These are phyloP conservation scores for Nebria brevicollis DNA, from an alignment of 2,888 invertebrate genomes.

Conservation along the genomic window DNA sequence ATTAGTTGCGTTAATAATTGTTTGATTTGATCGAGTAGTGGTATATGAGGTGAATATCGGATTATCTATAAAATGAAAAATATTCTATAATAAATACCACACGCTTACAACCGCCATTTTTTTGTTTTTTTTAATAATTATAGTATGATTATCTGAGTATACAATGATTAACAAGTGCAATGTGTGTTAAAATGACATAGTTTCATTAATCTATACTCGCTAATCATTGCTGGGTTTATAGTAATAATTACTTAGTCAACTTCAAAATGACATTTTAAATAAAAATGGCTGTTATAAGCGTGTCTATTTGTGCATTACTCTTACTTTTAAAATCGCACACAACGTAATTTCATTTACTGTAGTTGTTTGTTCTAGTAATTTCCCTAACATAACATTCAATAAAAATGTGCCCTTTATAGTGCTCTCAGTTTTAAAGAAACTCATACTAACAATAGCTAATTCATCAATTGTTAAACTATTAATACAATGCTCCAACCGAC, in stretches of 20 bases:
- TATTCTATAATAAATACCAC: constrained; percentile 7
- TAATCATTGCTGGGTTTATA: too few relatives aligned
- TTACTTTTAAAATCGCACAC: constrained; percentile 72
- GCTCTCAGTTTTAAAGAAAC: constrained; percentile 80
- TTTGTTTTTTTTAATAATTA: too few relatives aligned
- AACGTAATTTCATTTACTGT: constrained; percentile 73
- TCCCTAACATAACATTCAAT: constrained; percentile 57
- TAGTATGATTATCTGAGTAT: too few relatives aligned
- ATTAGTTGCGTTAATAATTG: constrained; percentile 67
- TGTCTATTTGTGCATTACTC: constrained; percentile 11
- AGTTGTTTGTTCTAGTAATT: constrained; percentile 65
- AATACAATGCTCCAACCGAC: constrained; percentile 66
- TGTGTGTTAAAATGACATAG: too few relatives aligned
- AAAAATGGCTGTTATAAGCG: constrained; percentile 7
- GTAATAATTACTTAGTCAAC: too few relatives aligned
- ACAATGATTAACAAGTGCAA: too few relatives aligned
- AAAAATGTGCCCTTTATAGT: constrained; percentile 69
- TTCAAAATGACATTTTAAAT: too few relatives aligned
- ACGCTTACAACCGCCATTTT: neutral
- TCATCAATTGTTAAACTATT: constrained; percentile 71
- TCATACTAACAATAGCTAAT: constrained; percentile 77
- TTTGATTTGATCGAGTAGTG: constrained; percentile 63
- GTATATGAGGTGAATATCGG: constrained; percentile 67
- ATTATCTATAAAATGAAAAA: constrained; percentile 60
- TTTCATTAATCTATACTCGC: too few relatives aligned